These are phyloP conservation scores for Philereme transversata DNA, from an alignment of 2,888 invertebrate species.

Conservation along the genomic window DNA sequence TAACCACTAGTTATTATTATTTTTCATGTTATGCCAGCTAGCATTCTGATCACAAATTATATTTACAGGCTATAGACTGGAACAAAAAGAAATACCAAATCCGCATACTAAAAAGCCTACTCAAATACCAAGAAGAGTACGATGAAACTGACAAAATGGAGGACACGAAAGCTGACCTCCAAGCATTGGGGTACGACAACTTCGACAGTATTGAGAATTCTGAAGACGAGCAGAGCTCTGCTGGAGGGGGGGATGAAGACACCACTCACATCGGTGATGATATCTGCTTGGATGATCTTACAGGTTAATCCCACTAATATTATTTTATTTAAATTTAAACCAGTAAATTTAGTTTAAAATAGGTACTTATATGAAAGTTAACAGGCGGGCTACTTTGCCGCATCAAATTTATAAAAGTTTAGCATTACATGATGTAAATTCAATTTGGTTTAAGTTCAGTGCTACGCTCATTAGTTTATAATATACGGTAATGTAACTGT, in stretches of 20 bases:
- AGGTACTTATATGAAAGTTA: too few species aligned
- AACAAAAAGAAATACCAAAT: constrained; percentile 83
- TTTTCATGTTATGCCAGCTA: too few species aligned
- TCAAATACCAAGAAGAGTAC: constrained; percentile 82
- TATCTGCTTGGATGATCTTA: constrained; percentile 88
- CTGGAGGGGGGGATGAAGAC: constrained; percentile 80
- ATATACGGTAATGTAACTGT: too few species aligned
- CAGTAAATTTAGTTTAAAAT: too few species aligned
- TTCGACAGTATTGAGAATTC: constrained; percentile 78
- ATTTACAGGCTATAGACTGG: constrained; percentile 75
- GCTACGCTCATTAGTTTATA: too few species aligned
- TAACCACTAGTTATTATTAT: too few species aligned
- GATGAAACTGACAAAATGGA: constrained; percentile 79
- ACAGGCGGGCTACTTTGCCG: too few species aligned
- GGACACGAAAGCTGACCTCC: constrained; percentile 78
- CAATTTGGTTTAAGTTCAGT: too few species aligned
- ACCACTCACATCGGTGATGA: constrained; percentile 87
- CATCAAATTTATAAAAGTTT: too few species aligned
- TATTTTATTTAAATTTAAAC: too few species aligned
- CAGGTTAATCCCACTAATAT: constrained; percentile 71
- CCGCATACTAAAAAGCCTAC: constrained; percentile 81
- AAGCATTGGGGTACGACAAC: constrained; percentile 66
- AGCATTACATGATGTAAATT: too few species aligned
- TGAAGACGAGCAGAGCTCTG: constrained; percentile 76
- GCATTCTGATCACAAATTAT: neutral